Evolutionary conservation across 1,140 invertebrate genomes (phyloP).

Genomic region (Archegozetes longisetosus): DNA sequence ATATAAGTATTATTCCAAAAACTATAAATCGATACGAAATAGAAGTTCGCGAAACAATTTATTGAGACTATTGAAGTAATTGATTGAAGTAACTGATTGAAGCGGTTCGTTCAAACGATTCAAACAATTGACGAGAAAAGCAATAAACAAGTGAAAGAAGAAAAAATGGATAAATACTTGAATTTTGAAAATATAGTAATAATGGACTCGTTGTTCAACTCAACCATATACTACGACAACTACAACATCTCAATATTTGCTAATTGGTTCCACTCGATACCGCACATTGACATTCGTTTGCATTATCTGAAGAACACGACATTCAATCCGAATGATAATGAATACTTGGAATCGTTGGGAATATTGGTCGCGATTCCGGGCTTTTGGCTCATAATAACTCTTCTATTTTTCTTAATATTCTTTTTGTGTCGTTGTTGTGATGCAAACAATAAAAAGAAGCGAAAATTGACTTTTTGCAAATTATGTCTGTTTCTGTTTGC

Average conservation of each 20-base stretch:
- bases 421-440: slow-evolving; percentile 84
- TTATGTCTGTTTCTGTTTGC: slow-evolving; percentile 16
- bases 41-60: too few species aligned
- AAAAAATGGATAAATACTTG: too few species aligned
- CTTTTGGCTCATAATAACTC: slow-evolving; percentile 68
- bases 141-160: too few species aligned
- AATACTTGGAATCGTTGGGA: slow-evolving; percentile 59
- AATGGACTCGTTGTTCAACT: not conserved
- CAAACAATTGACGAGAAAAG: too few species aligned
- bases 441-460: slow-evolving; percentile 33
- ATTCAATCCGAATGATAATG: slow-evolving; percentile 67
- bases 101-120: too few species aligned
- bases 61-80: too few species aligned
- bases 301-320: slow-evolving; percentile 64
- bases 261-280: slow-evolving; percentile 60
- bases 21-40: too few species aligned
- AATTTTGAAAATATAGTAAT: too few species aligned
- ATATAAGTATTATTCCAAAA: too few species aligned
- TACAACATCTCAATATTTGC: slow-evolving; percentile 53
- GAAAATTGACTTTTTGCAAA: slow-evolving; percentile 13
- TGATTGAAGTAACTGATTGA: too few species aligned
- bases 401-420: slow-evolving; percentile 71
- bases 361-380: slow-evolving; percentile 78
- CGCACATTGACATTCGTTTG: slow-evolving; percentile 49
- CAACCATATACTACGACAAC: not conserved